These are phyloP conservation scores for Drosophila eohydei DNA, from an alignment of 2,888 invertebrate species.

Conservation along the genomic window DNA sequence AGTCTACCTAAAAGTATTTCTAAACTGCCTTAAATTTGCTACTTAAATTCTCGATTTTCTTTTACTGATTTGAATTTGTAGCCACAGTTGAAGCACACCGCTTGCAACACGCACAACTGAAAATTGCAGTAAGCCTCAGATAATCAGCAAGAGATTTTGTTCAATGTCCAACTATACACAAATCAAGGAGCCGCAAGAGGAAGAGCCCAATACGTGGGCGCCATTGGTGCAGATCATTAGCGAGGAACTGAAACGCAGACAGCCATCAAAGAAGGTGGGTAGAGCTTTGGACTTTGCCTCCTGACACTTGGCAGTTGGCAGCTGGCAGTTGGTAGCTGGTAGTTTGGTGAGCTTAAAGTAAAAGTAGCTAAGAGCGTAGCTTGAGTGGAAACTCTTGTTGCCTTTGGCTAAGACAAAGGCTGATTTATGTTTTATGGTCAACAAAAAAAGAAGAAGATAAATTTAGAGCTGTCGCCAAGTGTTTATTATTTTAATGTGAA, in stretches of 20 bases:
- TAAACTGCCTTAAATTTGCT: background rate
- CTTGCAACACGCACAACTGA: background rate
- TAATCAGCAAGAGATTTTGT: slow-evolving; percentile 9
- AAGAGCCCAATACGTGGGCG: slow-evolving; percentile 63
- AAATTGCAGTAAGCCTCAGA: slow-evolving; percentile 7
- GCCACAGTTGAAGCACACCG: background rate
- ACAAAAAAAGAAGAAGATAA: slow-evolving; percentile 25
- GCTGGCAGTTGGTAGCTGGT: background rate
- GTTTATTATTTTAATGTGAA: slow-evolving; percentile 73
- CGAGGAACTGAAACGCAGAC: slow-evolving; percentile 56
- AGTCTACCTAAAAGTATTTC: background rate
- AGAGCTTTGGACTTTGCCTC: slow-evolving; percentile 33
- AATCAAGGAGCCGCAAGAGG: slow-evolving; percentile 13
- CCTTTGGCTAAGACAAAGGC: slow-evolving; percentile 35
- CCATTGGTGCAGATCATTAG: slow-evolving; percentile 75
- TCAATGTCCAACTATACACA: slow-evolving; percentile 9
- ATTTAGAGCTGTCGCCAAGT: slow-evolving; percentile 58
- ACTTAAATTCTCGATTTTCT: background rate
- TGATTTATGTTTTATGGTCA: slow-evolving; percentile 71
- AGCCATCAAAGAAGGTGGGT: slow-evolving; percentile 24
- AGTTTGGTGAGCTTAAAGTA: slow-evolving; percentile 23
- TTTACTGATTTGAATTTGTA: background rate
- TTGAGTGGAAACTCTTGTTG: slow-evolving; percentile 8
- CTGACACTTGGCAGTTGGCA: slow-evolving; percentile 2
- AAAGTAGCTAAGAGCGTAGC: slow-evolving; percentile 18